These are phyloP conservation scores for Cheilosia soror DNA, from an alignment of 2,888 invertebrate genomes.

Conservation along the genomic window DNA sequence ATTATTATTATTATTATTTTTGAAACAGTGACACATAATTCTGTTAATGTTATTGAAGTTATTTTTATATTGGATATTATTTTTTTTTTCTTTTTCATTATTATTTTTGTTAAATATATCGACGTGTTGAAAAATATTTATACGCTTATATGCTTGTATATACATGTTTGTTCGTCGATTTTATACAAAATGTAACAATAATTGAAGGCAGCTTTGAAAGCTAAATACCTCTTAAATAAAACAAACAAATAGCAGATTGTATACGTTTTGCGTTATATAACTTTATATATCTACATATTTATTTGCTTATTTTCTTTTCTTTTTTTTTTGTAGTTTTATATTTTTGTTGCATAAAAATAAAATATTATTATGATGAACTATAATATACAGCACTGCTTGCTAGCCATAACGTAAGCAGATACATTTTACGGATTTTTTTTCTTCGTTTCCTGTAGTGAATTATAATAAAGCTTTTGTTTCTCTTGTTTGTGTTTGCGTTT, in stretches of 20 bases:
- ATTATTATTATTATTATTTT: constrained; percentile 14
- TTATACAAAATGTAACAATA: constrained; percentile 26
- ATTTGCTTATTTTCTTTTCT: constrained; percentile 37
- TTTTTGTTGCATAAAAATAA: constrained; percentile 28
- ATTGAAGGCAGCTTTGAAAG: constrained; percentile 42
- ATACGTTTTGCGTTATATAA: constrained; percentile 44
- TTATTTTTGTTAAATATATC: constrained; percentile 61
- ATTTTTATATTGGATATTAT: constrained; percentile 31
- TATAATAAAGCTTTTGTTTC: constrained; percentile 72
- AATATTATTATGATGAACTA: constrained; percentile 22
- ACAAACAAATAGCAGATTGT: constrained; percentile 27
- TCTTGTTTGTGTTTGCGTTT: constrained; percentile 61
- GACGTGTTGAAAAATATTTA: constrained; percentile 67
- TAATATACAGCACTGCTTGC: not conserved
- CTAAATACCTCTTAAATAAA: constrained; percentile 17
- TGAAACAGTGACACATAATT: constrained; percentile 37
- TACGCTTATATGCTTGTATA: constrained; percentile 71
- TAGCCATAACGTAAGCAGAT: constrained; percentile 24
- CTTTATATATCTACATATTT: constrained; percentile 32
- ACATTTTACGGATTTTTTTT: constrained; percentile 14
- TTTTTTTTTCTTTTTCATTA: constrained; percentile 13
- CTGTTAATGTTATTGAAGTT: constrained; percentile 55
- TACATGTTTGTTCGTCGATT: constrained; percentile 67
- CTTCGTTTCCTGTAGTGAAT: constrained; percentile 55
- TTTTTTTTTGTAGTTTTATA: constrained; percentile 51